Percentiles rank a stretch among this genome's conserved stretches.
Conservation (phyloP, 2,888 invertebrate species). For the Podotricha telesiphe region DNA sequence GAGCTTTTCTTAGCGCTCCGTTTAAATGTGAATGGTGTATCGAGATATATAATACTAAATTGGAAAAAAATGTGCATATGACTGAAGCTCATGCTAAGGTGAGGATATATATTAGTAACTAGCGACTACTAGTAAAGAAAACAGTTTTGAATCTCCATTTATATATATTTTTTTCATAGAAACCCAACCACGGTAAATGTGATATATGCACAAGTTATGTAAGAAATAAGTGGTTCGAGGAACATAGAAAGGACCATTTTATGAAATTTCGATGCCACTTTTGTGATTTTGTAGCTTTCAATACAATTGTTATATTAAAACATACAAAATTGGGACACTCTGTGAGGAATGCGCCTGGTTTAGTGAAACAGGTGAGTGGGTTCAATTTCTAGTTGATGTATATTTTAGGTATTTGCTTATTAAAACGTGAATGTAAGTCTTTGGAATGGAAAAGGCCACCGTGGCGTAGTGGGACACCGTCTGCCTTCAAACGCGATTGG, state of each 20-base stretch:
- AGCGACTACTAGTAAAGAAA: too few relatives aligned
- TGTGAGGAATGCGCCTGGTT: neutral
- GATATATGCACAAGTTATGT: constrained; percentile 29
- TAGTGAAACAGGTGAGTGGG: neutral
- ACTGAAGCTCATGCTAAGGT: constrained; percentile 22
- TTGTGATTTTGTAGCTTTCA: constrained; percentile 8
- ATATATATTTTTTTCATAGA: constrained; percentile 11
- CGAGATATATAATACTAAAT: constrained; percentile 18
- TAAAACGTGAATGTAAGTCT: too few relatives aligned
- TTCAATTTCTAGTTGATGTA: too few relatives aligned
- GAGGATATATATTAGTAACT: constrained; percentile 3
- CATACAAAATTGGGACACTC: constrained; percentile 19
- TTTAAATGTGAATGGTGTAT: constrained; percentile 34
- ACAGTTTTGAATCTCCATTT: too few relatives aligned
- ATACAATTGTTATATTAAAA: neutral
- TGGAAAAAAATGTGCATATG: constrained; percentile 30
- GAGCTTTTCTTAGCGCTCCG: constrained; percentile 9
- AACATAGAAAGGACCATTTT: constrained; percentile 23
- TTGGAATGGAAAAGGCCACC: too few relatives aligned
- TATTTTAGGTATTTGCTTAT: too few relatives aligned
- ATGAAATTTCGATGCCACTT: constrained; percentile 7
- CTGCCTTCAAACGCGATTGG: too few relatives aligned
- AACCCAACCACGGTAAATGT: constrained; percentile 19
- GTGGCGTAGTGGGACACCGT: too few relatives aligned
- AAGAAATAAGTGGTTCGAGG: neutral